A percentile compares a stretch with the other conserved stretches of the same genome.
phyloP scores from a whole-genome alignment of 2,113 vertebrate genomes.

The Paedocypris sp. region DNA sequence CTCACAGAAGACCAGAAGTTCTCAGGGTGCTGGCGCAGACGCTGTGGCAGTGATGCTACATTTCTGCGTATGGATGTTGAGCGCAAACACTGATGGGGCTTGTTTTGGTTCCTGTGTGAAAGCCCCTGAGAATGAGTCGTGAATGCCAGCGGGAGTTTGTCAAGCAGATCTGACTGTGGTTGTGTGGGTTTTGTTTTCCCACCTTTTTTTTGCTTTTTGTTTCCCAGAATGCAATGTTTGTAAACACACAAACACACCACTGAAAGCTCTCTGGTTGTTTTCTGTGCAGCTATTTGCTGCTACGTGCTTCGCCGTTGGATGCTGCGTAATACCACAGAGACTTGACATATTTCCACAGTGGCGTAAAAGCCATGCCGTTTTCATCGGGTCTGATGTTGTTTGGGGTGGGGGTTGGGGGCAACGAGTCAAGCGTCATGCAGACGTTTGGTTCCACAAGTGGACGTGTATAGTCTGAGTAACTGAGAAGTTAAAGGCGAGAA shows the following conservation, averaged over 20 bases:
- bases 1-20: background rate
- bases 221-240: background rate
- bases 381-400: background rate
- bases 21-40: too few species aligned
- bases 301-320: background rate
- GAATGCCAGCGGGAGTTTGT: too few species aligned
- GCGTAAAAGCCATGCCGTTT: background rate
- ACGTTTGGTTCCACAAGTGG: background rate
- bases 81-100: background rate
- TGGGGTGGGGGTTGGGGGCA: background rate
- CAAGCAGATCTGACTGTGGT: background rate
- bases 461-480: constrained; percentile 5
- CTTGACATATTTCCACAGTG: background rate
- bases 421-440: background rate
- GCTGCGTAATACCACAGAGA: background rate
- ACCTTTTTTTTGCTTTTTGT: background rate
- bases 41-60: too few species aligned
- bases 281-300: background rate
- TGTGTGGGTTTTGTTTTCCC: background rate
- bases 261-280: background rate
- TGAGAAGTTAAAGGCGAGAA: constrained; percentile 3
- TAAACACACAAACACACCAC: background rate
- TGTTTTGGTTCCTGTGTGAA: background rate
- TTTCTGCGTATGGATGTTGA: background rate
- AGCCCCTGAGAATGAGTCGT: background rate